Base-by-base conservation (phyloP, 2,797 vertebrate species). In the Microtus californicus region DNA sequence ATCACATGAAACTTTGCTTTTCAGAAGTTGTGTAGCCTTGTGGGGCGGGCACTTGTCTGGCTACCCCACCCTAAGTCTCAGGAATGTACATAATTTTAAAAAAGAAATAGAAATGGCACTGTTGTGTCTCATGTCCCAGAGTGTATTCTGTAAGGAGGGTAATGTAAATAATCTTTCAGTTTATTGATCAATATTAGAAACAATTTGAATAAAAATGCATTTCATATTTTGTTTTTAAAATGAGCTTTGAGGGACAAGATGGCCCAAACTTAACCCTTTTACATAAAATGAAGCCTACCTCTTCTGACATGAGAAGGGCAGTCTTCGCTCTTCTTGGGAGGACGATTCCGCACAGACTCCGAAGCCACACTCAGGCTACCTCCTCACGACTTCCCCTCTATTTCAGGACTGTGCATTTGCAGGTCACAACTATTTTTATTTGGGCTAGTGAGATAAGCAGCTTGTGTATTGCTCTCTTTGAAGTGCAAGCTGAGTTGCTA, bases 401-500 rank as follows among this genome's bases (percentile, higher is more conserved):
- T 90, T 92, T 89, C 59, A 48, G 73, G 90, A 79, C 59, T 40
- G 78, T 34, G 14, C 56, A 43, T 63, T 61, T 69, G 76, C 61
- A 63, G 69, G 86, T 74, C 48, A 86, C 87, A 90, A 69, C 67
- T 97, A 95, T 97, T 97, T 97, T 96, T 95, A 88, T 13, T 48
- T 54, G 89, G 71, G 65, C 87, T 95, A 82, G 93, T 93, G 67
- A 97, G 83, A 31, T 48, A 76, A 29, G 73, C 86, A 29, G 90
- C 31, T 88, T 88, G 5, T 93, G 67, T 12, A 79, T 76, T 87
- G 19, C 63, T 82, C 91, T 95, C 94, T 96, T 88, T 25, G 76
- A 96, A 96, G 94, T 97, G 90, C 67, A 83, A 94, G 95, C 89
- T 82, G 87, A 82, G 76, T 80, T 96, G 63, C 93, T 94, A 93